Base-by-base conservation (phyloP, 2,797 vertebrate species). In the Xiphophorus birchmanni region DNA sequence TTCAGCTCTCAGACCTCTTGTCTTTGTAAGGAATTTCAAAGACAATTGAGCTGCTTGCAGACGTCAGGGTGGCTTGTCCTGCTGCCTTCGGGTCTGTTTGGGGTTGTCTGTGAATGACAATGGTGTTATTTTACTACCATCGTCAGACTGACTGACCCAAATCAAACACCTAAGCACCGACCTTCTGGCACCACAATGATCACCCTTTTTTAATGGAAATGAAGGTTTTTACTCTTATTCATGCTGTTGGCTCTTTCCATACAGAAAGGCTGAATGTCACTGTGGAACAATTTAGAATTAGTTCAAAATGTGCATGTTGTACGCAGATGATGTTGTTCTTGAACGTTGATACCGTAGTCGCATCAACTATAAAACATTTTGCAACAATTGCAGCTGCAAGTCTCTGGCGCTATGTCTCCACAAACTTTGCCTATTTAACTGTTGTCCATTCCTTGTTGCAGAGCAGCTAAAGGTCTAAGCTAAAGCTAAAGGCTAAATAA, bases 31-130 rank as follows among this genome's bases (percentile, higher is more conserved):
- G 83, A 76, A 87, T 91, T 78, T 90, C 56, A 78, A 83, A 90
- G 86, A 95, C 94, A 93, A 95, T 86, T 79, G 87, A 74, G 86
- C 67, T 85, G 86, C 94, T 94, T 92, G 91, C 87, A 87, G 84
- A 82, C 79, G 10, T 79, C 78, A 85, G 79, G 87, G 88, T 80
- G 76, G 80, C 86, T 89, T 74, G 87, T 87, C 79, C 88, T 81
- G 92, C 83, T 47, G 90, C 85, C 93, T 92, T 87, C 86, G 89
- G 80, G 92, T 94, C 90, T 94, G 82, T 73, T 73, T 86, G 83
- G 69, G 73, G 58, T 29, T 82, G 83, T 93, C 85, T 94, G 88
- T 94, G 89, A 91, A 95, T 95, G 90, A 95, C 94, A 95, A 96
- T 93, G 87, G 87, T 54, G 88, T 85, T 87, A 90, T 54, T 80